Evolutionary conservation across 2,113 vertebrate species (phyloP), one percentile per base, ranked within the genome.

Genomic region (Miniopterus natalensis): DNA sequence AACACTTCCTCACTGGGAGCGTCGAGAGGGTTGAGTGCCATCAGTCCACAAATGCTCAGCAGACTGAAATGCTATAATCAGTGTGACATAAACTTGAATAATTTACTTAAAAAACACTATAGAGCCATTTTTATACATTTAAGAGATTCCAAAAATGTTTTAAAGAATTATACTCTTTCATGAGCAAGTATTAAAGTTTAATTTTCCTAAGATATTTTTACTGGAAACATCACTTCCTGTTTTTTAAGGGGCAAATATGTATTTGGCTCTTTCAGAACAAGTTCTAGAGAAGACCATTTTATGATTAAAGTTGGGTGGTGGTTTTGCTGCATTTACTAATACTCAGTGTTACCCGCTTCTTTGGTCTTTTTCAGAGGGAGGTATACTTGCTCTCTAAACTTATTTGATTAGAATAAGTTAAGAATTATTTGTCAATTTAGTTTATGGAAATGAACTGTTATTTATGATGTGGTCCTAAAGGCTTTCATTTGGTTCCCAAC

Each of bases 71-170:
- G 40, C 42, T 61, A 10, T 61, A 59, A 61, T 90, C 77, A 83
- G 1, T 40, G n/a, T 10, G 12, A 81, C 17, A 47, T 25, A 10
- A 92, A 90, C 13, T 90, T 93, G 31, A 84, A 42, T 61, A 79
- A 83, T 68, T 83, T 88, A 55, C 55, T 66, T 75, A 55, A 49
- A 88, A 84, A 95, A 94, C 71, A 84, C 10, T 57, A 31, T 49
- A 25, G 57, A 80, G 65, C 23, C 65, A 71, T 73, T 95, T 89
- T 63, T 85, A 66, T 53, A 20, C 42, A 81, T 79, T 88, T 81
- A 87, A 66, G 80, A 84, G 57, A 92, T 78, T 81, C 23, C 59
- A 77, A 94, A 79, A 90, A 73, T 10, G 49, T 57, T 80, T 95
- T 71, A 77, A 85, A 63, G 47, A 74, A 73, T 86, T n/a, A 18